These are phyloP conservation scores for Coregonus suidteri DNA, from an alignment of 2,797 vertebrate genomes.

Conservation along the genomic window DNA sequence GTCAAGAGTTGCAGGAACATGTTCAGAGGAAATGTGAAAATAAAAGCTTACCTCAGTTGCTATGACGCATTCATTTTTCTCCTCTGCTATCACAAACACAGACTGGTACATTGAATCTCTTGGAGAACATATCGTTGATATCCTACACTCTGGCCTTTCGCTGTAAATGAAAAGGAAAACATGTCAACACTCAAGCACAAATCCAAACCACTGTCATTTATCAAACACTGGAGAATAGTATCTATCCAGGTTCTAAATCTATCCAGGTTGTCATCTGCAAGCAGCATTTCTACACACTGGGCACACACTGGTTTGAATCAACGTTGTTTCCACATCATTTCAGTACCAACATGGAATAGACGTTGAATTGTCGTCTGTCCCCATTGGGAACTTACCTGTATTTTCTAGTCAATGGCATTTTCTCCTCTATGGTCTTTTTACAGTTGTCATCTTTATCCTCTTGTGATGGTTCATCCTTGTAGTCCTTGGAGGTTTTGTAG, in stretches of 20 bases:
- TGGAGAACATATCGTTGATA: conserved; percentile 96
- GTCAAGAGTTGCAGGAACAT: conserved; percentile 1
- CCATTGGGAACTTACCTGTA: conserved; percentile 81
- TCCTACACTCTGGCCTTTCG: conserved; percentile 94
- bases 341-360: too few relatives aligned
- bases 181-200: conserved; percentile 23
- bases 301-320: too few relatives aligned
- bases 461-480: conserved; percentile 82
- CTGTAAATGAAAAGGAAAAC: conserved; percentile 69
- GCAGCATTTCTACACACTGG: neutral
- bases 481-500: conserved; percentile 84
- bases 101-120: conserved; percentile 97
- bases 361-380: too few relatives aligned
- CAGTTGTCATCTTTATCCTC: conserved; percentile 80
- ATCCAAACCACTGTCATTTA: conserved; percentile 29
- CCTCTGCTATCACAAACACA: conserved; percentile 93
- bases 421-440: conserved; percentile 91
- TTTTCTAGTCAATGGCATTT: conserved; percentile 85
- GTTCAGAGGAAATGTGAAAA: neutral
- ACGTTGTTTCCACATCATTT: too few relatives aligned
- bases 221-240: neutral
- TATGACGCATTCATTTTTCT: conserved; percentile 97
- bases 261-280: neutral
- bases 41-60: conserved; percentile 90
- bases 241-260: neutral